phyloP scores from a whole-genome alignment of 2,113 vertebrate species.

The Sterrhoptilus dennistouni region DNA sequence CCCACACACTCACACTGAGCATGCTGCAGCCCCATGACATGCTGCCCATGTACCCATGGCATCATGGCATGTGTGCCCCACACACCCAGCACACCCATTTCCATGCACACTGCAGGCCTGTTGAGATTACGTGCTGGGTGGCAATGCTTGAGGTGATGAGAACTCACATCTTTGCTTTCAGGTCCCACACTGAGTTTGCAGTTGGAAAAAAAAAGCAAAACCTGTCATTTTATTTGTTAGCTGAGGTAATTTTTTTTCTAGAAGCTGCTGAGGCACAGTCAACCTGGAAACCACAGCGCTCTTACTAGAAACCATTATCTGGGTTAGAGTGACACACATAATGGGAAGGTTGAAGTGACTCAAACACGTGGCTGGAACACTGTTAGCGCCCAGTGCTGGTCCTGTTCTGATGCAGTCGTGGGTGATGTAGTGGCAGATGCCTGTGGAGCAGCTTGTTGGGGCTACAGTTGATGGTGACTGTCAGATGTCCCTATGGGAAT shows the following conservation, averaged over 20 bases:
- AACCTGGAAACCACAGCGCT: background rate
- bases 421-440: background rate
- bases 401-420: background rate
- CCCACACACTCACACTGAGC: fast-evolving
- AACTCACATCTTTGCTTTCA: background rate
- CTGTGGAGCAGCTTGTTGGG: background rate
- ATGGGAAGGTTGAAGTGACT: background rate
- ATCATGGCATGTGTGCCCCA: background rate
- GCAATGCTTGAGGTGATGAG: background rate
- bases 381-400: background rate
- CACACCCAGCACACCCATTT: fast-evolving
- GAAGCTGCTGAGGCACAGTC: background rate
- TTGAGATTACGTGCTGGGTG: fast-evolving
- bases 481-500: fast-evolving
- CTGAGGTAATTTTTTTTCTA: background rate
- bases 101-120: background rate
- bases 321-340: background rate
- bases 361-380: fast-evolving
- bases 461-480: background rate
- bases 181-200: background rate
- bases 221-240: background rate
- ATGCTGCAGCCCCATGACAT: fast-evolving
- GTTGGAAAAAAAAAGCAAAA: background rate
- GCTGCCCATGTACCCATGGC: background rate
- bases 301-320: background rate